These are phyloP conservation scores for Zaprionus bogoriensis DNA, from an alignment of 2,888 invertebrate species.

Conservation along the genomic window DNA sequence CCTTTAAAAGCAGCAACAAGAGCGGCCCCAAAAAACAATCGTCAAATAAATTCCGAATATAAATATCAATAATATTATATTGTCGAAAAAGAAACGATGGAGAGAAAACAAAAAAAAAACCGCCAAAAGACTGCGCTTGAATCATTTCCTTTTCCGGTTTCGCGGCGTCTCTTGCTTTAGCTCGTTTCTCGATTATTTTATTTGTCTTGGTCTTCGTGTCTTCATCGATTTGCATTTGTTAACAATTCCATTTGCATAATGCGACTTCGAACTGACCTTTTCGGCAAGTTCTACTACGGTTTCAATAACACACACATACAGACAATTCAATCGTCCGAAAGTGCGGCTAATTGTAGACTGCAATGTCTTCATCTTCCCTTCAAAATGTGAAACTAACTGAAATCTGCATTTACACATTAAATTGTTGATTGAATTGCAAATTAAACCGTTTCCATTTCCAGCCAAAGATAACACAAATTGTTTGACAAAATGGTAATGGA, in stretches of 20 bases:
- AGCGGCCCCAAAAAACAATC: not conserved
- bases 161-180: conserved; percentile 32
- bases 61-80: conserved; percentile 31
- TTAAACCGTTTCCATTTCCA: conserved; percentile 11
- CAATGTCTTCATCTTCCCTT: conserved; percentile 3
- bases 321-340: not conserved
- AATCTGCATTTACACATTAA: conserved; percentile 5
- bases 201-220: conserved; percentile 8
- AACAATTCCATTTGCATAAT: conserved; percentile 56
- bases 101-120: not conserved
- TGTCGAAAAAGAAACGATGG: not conserved
- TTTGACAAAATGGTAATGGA: conserved; percentile 15
- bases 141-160: conserved; percentile 77
- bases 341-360: conserved; percentile 10
- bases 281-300: conserved; percentile 26
- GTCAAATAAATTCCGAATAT: conserved; percentile 20
- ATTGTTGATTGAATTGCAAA: conserved; percentile 21
- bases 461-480: conserved; percentile 7
- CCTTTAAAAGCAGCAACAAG: conserved; percentile 7
- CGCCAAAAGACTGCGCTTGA: conserved; percentile 35
- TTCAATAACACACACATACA: not conserved
- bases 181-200: conserved; percentile 23
- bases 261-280: conserved; percentile 35
- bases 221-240: conserved; percentile 58
- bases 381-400: not conserved